A percentile compares a stretch with the other conserved stretches of the same genome.
phyloP scores from a whole-genome alignment of 2,797 vertebrate species.

The Ispidina lecontei region DNA sequence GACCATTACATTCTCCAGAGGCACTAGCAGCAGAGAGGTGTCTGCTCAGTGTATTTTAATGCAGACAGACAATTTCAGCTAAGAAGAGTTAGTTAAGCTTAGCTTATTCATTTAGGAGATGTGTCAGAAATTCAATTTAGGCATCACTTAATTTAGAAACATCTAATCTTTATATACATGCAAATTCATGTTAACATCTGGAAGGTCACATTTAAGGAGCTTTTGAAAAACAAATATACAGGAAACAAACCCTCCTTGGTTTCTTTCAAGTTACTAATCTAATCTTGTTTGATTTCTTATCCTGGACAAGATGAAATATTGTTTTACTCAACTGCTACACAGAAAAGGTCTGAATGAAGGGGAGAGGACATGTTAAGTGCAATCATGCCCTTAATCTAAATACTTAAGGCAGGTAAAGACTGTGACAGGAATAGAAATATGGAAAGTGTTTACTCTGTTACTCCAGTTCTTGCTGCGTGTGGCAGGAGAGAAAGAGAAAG shows the following conservation, averaged over 20 bases:
- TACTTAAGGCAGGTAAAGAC: constrained; percentile 48
- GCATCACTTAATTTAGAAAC: neutral
- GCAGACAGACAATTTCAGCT: neutral
- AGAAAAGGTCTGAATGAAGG: neutral
- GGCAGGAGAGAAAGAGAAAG: constrained; percentile 76
- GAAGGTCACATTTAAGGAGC: neutral
- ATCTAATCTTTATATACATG: neutral
- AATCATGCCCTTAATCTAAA: constrained; percentile 36
- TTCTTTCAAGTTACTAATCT: neutral
- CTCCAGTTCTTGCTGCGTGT: constrained; percentile 91
- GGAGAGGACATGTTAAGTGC: neutral
- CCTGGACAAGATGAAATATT: neutral
- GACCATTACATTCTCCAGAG: neutral
- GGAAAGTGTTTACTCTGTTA: constrained; percentile 78
- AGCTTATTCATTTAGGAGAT: neutral
- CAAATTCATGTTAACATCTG: neutral
- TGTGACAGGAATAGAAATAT: constrained; percentile 59
- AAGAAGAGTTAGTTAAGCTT: neutral
- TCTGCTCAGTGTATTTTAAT: neutral
- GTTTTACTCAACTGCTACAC: neutral
- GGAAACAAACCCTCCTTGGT: neutral
- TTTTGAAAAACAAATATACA: neutral
- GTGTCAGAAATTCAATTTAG: neutral
- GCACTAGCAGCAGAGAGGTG: neutral
- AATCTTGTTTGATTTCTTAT: neutral